Conservation (phyloP, 2,888 invertebrate genomes). For the Dicyrtomina minuta region DNA sequence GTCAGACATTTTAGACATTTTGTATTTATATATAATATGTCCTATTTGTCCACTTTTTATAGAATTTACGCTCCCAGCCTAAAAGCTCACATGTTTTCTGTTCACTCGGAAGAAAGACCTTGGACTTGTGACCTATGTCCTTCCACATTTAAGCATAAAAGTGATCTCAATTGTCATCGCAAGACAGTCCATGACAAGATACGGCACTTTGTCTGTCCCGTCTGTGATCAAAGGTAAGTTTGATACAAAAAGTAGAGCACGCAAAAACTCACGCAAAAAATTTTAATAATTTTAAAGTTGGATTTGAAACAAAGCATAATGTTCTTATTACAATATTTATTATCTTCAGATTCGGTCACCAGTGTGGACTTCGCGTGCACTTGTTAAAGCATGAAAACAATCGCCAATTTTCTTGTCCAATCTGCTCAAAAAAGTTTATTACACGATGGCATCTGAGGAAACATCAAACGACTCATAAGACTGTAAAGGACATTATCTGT, state of each 20-base stretch:
- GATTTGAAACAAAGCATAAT: no score
- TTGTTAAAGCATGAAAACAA: conserved; percentile 33
- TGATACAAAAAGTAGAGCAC: background rate
- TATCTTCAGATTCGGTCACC: conserved; percentile 35
- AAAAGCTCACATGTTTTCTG: conserved; percentile 35
- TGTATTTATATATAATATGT: background rate
- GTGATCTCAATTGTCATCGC: conserved; percentile 34
- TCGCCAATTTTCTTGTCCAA: conserved; percentile 19
- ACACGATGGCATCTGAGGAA: conserved; percentile 34
- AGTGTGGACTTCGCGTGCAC: conserved; percentile 31
- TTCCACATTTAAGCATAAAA: conserved; percentile 33
- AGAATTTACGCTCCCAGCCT: conserved; percentile 32
- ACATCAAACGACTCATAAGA: conserved; percentile 31
- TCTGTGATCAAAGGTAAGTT: conserved; percentile 31
- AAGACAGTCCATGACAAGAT: conserved; percentile 34
- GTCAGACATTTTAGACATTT: no score
- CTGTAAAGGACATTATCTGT: conserved; percentile 24
- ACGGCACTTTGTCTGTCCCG: conserved; percentile 25
- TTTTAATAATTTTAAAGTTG: no score
- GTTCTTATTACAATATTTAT: no score
- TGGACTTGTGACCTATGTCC: conserved; percentile 35
- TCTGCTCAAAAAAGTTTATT: conserved; percentile 29
- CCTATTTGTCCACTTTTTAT: background rate
- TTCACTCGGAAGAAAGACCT: conserved; percentile 32
- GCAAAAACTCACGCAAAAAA: no score